These are phyloP conservation scores for Probosciger aterrimus DNA, from an alignment of 2,113 vertebrate genomes.

Conservation along the genomic window DNA sequence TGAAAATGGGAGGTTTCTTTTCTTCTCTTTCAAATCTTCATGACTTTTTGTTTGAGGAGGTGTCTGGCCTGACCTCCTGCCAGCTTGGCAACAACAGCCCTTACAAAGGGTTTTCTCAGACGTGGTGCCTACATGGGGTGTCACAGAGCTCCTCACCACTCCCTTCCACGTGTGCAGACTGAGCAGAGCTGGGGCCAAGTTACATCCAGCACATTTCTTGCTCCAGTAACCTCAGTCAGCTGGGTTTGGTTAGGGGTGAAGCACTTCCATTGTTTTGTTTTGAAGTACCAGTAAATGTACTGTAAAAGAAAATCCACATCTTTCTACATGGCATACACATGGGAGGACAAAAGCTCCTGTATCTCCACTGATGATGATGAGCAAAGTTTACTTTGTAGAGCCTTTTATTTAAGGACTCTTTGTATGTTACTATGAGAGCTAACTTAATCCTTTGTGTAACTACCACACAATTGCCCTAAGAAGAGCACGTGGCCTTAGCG, in stretches of 20 bases:
- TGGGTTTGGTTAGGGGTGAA: neutral
- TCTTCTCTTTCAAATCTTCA: neutral
- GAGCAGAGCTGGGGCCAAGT: neutral
- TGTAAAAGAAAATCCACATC: neutral
- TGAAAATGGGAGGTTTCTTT: neutral
- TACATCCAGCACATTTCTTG: neutral
- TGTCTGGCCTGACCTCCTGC: neutral
- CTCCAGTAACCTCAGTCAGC: neutral
- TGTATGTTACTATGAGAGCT: neutral
- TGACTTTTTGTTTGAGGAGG: neutral
- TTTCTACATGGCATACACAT: rapidly evolving
- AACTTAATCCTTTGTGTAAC: neutral
- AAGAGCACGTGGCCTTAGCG: neutral
- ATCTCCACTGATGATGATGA: neutral
- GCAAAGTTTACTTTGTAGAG: neutral
- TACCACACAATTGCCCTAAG: neutral
- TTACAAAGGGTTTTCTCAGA: neutral
- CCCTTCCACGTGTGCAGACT: neutral
- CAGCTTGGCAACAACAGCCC: neutral
- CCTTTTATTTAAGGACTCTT: neutral
- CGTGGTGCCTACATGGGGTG: neutral
- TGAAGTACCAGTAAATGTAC: neutral
- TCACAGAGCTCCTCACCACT: neutral
- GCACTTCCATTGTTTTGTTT: neutral
- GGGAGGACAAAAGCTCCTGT: neutral